phyloP scores from a whole-genome alignment of 2,797 vertebrate species.

The Vireo griseus region DNA sequence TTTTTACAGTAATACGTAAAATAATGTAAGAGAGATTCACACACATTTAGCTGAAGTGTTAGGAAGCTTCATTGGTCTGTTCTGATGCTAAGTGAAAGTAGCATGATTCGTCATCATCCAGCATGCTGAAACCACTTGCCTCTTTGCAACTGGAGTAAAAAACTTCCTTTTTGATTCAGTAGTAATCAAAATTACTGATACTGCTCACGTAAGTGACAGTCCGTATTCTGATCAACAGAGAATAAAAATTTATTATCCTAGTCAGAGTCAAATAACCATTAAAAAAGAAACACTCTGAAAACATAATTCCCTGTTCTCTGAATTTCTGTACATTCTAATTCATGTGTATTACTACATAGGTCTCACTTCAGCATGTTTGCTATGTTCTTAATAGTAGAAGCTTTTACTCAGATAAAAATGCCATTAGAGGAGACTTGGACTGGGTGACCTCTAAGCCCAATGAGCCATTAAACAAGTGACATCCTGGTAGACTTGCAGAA shows the following conservation, averaged over 20 bases:
- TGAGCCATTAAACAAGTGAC: conserved; percentile 45
- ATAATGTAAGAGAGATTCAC: neutral
- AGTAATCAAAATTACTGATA: neutral
- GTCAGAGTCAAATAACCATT: neutral
- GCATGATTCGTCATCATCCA: neutral
- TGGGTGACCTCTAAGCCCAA: conserved; percentile 46
- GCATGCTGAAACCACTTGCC: neutral
- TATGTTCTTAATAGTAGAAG: neutral
- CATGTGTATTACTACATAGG: neutral
- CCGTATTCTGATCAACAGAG: neutral
- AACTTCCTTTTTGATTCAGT: neutral
- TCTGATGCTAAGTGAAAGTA: neutral
- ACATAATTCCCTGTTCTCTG: neutral
- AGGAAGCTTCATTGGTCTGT: neutral
- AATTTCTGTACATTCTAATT: neutral
- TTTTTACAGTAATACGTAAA: neutral
- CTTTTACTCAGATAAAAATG: neutral
- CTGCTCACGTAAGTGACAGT: neutral
- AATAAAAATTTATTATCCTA: neutral
- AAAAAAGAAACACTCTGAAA: neutral
- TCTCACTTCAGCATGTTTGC: conserved; percentile 7
- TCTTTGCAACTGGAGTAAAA: neutral
- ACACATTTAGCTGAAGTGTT: neutral
- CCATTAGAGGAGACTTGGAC: neutral
- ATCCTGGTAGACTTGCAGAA: conserved; percentile 36